Conservation (phyloP, 2,113 vertebrate species). For the Cyprinodon brontotheroides region DNA sequence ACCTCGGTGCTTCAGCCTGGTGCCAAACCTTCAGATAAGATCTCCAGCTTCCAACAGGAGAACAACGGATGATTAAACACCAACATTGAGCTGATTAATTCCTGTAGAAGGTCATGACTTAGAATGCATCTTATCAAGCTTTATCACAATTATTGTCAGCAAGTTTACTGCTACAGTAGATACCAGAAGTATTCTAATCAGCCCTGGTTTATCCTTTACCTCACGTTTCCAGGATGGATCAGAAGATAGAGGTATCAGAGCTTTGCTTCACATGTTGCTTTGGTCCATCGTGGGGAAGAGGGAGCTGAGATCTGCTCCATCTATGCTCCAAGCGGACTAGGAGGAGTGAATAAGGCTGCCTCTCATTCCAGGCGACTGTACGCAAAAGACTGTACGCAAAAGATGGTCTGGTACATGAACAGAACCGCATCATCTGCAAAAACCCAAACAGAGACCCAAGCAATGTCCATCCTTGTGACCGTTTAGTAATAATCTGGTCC, state of each 20-base stretch:
- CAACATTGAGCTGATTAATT: neutral
- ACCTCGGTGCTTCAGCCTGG: conserved; percentile 12
- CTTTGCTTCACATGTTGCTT: neutral
- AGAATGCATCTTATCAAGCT: neutral
- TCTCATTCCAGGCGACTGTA: no score
- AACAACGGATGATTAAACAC: neutral
- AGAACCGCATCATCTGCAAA: neutral
- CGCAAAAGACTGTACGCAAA: no score
- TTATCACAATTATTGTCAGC: neutral
- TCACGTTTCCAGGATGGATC: neutral
- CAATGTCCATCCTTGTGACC: neutral
- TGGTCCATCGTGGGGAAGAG: neutral
- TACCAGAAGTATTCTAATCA: no score
- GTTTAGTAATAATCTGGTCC: no score
- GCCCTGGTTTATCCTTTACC: neutral
- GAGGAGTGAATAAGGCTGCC: no score
- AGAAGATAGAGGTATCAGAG: neutral
- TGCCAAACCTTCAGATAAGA: neutral
- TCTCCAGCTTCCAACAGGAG: neutral
- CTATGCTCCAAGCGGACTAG: neutral
- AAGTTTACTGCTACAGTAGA: neutral
- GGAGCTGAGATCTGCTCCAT: neutral
- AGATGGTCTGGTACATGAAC: neutral
- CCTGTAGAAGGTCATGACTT: neutral
- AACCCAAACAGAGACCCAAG: neutral